These are phyloP conservation scores for Drosophila pectinifera DNA, from an alignment of 1,140 invertebrate genomes.

Conservation along the genomic window DNA sequence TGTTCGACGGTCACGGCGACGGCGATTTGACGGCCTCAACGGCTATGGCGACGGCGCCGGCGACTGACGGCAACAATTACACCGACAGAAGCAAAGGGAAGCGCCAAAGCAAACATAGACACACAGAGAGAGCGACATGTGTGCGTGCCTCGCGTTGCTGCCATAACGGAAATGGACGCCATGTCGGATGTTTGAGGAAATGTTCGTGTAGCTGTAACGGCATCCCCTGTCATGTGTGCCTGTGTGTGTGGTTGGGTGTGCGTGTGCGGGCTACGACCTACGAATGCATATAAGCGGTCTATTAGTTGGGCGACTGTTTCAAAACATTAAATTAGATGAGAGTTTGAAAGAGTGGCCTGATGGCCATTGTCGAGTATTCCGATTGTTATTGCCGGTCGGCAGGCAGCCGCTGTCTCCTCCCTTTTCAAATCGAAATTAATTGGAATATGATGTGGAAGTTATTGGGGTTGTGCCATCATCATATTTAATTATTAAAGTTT, in stretches of 20 bases:
- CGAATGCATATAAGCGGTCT: conserved; percentile 35
- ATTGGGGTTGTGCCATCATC: background rate
- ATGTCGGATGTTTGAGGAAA: conserved; percentile 79
- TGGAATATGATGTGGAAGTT: conserved; percentile 23
- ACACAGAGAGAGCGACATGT: conserved; percentile 13
- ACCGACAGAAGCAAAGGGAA: conserved; percentile 28
- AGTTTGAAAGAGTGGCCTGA: conserved; percentile 22
- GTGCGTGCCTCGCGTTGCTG: conserved; percentile 56
- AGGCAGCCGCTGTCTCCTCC: background rate
- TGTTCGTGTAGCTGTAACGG: conserved; percentile 71
- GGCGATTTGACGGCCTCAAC: conserved; percentile 60
- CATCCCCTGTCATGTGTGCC: conserved; percentile 59
- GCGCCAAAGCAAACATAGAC: conserved; percentile 31
- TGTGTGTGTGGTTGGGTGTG: conserved; percentile 27
- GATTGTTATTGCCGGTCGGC: conserved; percentile 13
- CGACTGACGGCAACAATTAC: conserved; percentile 56
- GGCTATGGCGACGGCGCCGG: conserved; percentile 33
- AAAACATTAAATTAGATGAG: conserved; percentile 37
- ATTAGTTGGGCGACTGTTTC: conserved; percentile 33
- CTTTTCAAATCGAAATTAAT: conserved; percentile 30
- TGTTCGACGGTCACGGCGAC: conserved; percentile 50
- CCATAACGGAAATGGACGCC: conserved; percentile 80
- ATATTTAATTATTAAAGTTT: conserved; percentile 22
- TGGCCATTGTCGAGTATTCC: conserved; percentile 14
- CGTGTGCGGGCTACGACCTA: background rate